Evolutionary conservation across 1,140 invertebrate genomes (phyloP).

Genomic region (Ruditapes philippinarum): DNA sequence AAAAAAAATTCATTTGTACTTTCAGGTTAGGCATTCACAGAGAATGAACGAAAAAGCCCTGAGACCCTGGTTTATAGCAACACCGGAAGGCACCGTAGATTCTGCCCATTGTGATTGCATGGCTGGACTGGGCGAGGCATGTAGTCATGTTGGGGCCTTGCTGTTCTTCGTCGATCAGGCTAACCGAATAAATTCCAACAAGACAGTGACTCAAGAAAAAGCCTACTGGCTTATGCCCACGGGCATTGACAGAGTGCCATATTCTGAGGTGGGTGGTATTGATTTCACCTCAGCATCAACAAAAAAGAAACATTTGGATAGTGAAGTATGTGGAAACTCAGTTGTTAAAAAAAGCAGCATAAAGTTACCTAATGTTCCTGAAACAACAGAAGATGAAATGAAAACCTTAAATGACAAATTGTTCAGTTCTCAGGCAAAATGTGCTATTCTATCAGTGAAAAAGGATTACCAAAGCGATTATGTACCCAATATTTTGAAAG

Average conservation of each 20-base stretch:
- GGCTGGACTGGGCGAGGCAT: constrained; percentile 27
- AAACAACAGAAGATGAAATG: no score
- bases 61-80: neutral
- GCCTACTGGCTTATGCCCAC: constrained; percentile 31
- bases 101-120: constrained; percentile 36
- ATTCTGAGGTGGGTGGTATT: neutral
- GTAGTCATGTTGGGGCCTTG: constrained; percentile 16
- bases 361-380: neutral
- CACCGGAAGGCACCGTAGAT: neutral
- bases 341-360: no score
- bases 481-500: neutral
- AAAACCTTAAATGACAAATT: no score
- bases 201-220: constrained; percentile 33
- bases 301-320: neutral
- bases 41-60: constrained; percentile 14
- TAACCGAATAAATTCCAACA: neutral
- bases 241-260: neutral
- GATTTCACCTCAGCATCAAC: constrained; percentile 25
- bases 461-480: no score
- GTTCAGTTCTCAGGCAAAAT: no score
- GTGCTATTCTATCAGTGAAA: neutral
- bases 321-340: no score
- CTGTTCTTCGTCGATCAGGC: constrained; percentile 6
- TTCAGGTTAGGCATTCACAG: constrained; percentile 49
- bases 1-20: neutral